Evolutionary conservation across 2,113 vertebrate species (phyloP), one percentile per base, ranked within the genome.

Genomic region (Aix galericulata): DNA sequence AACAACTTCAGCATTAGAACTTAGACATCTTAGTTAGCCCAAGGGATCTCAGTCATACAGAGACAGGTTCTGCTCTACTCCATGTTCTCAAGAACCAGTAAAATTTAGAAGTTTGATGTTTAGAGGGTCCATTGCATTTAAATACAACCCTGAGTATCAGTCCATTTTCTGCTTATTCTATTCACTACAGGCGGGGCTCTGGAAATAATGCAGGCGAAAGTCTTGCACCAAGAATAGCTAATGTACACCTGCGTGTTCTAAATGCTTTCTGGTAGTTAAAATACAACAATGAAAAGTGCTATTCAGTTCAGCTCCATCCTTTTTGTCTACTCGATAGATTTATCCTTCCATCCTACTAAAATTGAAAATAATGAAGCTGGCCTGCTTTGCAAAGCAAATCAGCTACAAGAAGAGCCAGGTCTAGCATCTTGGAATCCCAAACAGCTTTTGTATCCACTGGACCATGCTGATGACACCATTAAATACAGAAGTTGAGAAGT

Each of bases 281-380:
- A 55, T 32, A 50, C 56, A 92, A 25, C 32, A 80, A 23, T 58
- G 34, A 69, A 86, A 92, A 92, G 48, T 76, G 2, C 15, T 80
- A 10, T 36, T 91, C 48, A 17, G 8, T 68, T 84, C 60, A 74
- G 71, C 34, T 88, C 14, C 76, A 8, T 55, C 20, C n/a, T 26
- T 77, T 85, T 85, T 42, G 9, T 66, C 44, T 27, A 32, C 55
- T 92, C 76, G 59, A 92, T 74, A 18, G 63, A 56, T 95, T 91
- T 80, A 62, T 93, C 20, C n/a, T 92, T 90, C 59, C 13, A 50
- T 93, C n/a, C 36, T 46, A 46, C 80, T 94, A 83, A 83, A 93
- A 93, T 0, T 83, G 68, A 58, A 77, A 93, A 74, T 82, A 86
- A 83, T 88, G 63, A 86, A 83, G 12, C 75, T 94, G 88, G 21